These are phyloP conservation scores for Rhea americana DNA, from an alignment of 2,113 vertebrate species.

Conservation along the genomic window DNA sequence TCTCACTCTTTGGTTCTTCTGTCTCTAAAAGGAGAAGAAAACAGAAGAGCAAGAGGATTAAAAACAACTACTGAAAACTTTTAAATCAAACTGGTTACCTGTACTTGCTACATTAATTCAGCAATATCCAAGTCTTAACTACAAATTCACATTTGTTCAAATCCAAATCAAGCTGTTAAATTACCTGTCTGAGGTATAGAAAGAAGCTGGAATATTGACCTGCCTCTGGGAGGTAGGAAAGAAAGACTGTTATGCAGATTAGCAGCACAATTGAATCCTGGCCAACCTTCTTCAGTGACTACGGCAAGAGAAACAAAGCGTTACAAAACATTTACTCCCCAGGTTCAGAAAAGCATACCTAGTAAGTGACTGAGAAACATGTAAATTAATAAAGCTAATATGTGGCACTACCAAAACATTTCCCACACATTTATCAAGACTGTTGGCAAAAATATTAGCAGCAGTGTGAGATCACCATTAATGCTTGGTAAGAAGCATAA, in stretches of 20 bases:
- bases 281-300: slow-evolving; percentile 90
- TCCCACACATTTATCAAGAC: background rate
- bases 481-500: background rate
- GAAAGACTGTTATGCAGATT: slow-evolving; percentile 91
- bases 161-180: background rate
- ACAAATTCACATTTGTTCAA: background rate
- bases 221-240: slow-evolving; percentile 89
- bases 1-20: background rate
- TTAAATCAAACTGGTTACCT: background rate
- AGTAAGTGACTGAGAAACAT: background rate
- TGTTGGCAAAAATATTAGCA: background rate
- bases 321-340: background rate
- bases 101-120: background rate
- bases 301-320: background rate
- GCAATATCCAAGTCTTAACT: background rate
- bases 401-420: background rate
- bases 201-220: slow-evolving; percentile 92
- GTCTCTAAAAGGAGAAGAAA: background rate
- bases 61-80: background rate
- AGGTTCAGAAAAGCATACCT: background rate
- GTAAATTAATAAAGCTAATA: background rate
- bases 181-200: slow-evolving; percentile 89
- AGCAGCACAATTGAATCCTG: slow-evolving; percentile 90
- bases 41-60: background rate
- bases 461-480: background rate